Conservation (phyloP, 2,888 invertebrate genomes). For the Pristionchus japonicus region DNA sequence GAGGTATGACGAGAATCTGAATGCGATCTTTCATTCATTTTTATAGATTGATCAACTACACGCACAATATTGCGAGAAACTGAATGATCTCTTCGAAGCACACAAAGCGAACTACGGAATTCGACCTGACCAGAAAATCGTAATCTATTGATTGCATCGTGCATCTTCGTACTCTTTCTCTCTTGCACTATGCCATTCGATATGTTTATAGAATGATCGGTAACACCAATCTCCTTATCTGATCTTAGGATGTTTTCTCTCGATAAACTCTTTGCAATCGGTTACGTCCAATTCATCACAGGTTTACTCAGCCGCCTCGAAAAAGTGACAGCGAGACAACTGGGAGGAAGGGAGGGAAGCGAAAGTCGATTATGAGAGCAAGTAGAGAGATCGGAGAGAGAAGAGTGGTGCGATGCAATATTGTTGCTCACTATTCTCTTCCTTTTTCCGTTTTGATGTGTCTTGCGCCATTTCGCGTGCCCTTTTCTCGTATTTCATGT, state of each 20-base stretch:
- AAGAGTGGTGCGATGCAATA: neutral
- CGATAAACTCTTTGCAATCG: neutral
- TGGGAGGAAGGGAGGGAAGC: neutral
- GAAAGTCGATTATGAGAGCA: neutral
- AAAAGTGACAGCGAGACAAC: neutral
- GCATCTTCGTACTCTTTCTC: too few species aligned
- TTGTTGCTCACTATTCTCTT: too few species aligned
- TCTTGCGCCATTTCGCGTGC: neutral
- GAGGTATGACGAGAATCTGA: neutral
- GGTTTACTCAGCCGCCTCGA: neutral
- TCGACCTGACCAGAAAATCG: neutral
- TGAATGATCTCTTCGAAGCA: neutral
- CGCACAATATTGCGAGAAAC: neutral
- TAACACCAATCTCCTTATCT: too few species aligned
- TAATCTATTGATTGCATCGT: neutral
- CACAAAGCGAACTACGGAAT: neutral
- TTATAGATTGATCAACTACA: conserved; percentile 1
- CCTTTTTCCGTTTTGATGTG: too few species aligned
- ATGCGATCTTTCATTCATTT: neutral
- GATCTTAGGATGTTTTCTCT: too few species aligned
- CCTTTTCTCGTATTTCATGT: neutral
- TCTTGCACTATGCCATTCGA: too few species aligned
- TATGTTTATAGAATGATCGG: too few species aligned
- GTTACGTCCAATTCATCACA: neutral
- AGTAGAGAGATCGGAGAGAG: neutral